Evolutionary conservation across 1,140 invertebrate species (phyloP).

Genomic region (Metaphire vulgaris): DNA sequence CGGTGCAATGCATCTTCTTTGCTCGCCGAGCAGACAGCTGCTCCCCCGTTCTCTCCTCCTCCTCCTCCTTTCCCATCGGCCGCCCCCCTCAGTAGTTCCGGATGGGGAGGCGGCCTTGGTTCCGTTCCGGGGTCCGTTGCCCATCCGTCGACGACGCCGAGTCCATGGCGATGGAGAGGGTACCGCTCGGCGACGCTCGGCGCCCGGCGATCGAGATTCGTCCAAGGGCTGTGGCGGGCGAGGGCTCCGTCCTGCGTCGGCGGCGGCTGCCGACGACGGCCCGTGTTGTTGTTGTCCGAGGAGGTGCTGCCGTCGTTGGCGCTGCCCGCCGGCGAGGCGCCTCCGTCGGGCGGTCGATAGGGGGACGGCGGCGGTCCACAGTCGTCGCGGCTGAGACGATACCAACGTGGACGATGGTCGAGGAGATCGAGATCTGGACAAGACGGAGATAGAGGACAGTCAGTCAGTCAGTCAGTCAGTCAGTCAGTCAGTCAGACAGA

Average conservation of each 20-base stretch:
- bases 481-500: not conserved
- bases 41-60: no score
- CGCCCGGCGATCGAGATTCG: not conserved
- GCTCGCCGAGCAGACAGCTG: no score
- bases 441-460: not conserved
- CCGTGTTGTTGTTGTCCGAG: not conserved
- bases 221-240: not conserved
- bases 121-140: not conserved
- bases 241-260: not conserved
- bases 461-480: not conserved
- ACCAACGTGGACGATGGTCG: slow-evolving; percentile 57
- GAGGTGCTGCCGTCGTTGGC: not conserved
- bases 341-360: not conserved
- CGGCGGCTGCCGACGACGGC: not conserved
- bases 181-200: not conserved
- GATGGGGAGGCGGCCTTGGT: not conserved
- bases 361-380: not conserved
- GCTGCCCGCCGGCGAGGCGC: no score
- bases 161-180: not conserved
- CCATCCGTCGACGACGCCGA: not conserved
- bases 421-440: slow-evolving; percentile 53
- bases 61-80: not conserved
- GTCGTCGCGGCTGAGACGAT: slow-evolving; percentile 47
- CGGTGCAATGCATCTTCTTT: no score
- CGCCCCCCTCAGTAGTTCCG: not conserved